Evolutionary conservation across 35 echinoderm and acorn worm species (phyloP), one percentile per base, ranked within the genome.

Genomic region (Acanthaster planci): DNA sequence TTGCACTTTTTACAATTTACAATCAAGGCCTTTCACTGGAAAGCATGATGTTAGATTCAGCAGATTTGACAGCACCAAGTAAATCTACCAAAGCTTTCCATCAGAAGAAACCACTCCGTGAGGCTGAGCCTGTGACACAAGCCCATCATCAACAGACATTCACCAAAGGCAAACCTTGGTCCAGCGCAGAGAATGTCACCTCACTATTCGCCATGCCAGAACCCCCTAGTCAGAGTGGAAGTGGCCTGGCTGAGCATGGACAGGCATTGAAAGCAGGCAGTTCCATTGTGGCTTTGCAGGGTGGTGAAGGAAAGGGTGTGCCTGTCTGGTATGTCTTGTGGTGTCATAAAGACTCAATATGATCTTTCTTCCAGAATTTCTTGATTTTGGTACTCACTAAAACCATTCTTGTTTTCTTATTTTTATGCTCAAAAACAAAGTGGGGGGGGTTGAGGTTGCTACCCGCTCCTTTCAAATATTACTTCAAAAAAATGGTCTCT

Each of bases 11-110:
- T 81, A 36, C 19, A 14, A 38, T 26, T 77, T 38, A 53, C 72
- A 55, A 54, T 76, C 2, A 35, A 82, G 90, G 59, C 16, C 76
- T 60, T 55, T 86, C 87, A 21, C 51, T 99, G 56, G 96, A 99
- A 76, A 84, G 80, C 60, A 91, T 99, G 89, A 91, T 99, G 96
- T 58, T 87, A 76, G 53, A 81, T 34, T 89, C 92, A 16, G 89
- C 96, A 51, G 89, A 99, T 60, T 76, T 99, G n/a, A 87, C 80
- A 34, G 83, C 86, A 29, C 40, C 92, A 29, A 80, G 84, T 18
- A 91, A 90, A 55, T 21, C 84, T 44, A 60, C 80, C 4, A 91
- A 94, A 50, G 39, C 81, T 7, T 91, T 91, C 82, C 81, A 99
- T 39, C 84, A 87, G 26, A 91, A 94, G 68, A 84, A 85, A 37